Evolutionary conservation across 1,140 invertebrate genomes (phyloP).

Genomic region (Atopsyche davidsoni): DNA sequence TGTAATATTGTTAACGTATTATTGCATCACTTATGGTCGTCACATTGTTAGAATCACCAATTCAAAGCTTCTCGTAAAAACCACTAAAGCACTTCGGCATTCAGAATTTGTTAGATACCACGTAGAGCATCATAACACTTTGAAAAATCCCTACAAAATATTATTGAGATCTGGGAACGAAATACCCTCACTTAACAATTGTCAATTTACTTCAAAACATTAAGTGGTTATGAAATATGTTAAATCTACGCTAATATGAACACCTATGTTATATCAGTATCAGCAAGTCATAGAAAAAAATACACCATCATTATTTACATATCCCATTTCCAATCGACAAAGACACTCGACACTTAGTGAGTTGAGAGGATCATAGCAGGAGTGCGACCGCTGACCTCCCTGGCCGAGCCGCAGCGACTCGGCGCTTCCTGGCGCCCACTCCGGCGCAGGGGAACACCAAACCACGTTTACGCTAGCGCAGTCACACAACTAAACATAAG

Average conservation of each 20-base stretch:
- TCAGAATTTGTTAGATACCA: slow-evolving; percentile 14
- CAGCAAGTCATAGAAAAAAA: slow-evolving; percentile 28
- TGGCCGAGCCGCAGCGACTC: neutral
- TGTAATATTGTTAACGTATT: slow-evolving; percentile 27
- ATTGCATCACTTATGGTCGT: slow-evolving; percentile 24
- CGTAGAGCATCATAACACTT: neutral
- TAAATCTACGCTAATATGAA: slow-evolving; percentile 27
- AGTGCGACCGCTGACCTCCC: neutral
- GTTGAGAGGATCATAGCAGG: slow-evolving; percentile 1
- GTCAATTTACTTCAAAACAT: slow-evolving; percentile 3
- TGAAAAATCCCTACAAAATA: slow-evolving; percentile 16
- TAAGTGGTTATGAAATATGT: slow-evolving; percentile 22
- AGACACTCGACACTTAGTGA: slow-evolving; percentile 29
- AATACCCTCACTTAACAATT: slow-evolving; percentile 2
- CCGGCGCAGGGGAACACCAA: slow-evolving; percentile 1
- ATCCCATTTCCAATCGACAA: slow-evolving; percentile 29
- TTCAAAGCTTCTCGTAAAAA: slow-evolving; percentile 15
- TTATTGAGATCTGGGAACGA: slow-evolving; percentile 23
- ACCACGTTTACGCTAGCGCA: neutral
- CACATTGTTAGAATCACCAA: slow-evolving; percentile 16
- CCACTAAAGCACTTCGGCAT: slow-evolving; percentile 24
- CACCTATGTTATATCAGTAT: slow-evolving; percentile 26
- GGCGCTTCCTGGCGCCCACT: neutral
- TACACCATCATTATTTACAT: slow-evolving; percentile 29
- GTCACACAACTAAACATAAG: neutral